Base-by-base conservation (phyloP, 2,888 invertebrate genomes). In the Amiota communis region DNA sequence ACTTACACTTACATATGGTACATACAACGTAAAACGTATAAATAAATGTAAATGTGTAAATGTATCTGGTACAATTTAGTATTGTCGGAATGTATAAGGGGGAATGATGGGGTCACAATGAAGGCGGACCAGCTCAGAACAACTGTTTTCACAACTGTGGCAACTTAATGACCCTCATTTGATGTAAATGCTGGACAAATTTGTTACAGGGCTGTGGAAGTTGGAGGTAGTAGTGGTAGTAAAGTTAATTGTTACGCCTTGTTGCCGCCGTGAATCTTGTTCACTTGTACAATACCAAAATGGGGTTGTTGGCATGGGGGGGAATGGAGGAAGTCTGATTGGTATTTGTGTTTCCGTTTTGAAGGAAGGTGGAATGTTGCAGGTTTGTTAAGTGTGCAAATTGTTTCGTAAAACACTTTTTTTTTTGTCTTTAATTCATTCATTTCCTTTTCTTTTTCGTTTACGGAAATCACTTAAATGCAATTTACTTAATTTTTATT, bases 341-440 rank as follows among this genome's bases (percentile, higher is more conserved):
- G 59, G 59, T 20, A 59, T 59, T 59, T 17, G 59, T 17, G 12
- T 20, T 17, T 15, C 20, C 17, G 80, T 78, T 79, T 76, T n/a
- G n/a, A 79, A 81, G 36, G 36, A 36, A 80, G 81, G 84, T 83
- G 23, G 36, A 76, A 80, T 79, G 72, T 76, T 36, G 76, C 74
- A 73, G 78, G 77, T 73, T 81, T 80, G 81, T 80, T 84, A 81
- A 84, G 83, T 83, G 74, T 72, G 36, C 46, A 11, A 80, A 78
- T 83, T 84, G 84, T 82, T 80, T 77, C 70, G 70, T 73, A 77
- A 84, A 84, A 81, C 36, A 36, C 2, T 36, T 4, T 6, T 36
- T 6, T 36, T 36, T 6, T 79, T 80, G 80, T 77, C 57, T 65
- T 46, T 64, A 13, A 17, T 61, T 61, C 67, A 10, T 17, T 20